Evolutionary conservation across 2,888 invertebrate genomes (phyloP).

Genomic region (Sipha maydis): DNA sequence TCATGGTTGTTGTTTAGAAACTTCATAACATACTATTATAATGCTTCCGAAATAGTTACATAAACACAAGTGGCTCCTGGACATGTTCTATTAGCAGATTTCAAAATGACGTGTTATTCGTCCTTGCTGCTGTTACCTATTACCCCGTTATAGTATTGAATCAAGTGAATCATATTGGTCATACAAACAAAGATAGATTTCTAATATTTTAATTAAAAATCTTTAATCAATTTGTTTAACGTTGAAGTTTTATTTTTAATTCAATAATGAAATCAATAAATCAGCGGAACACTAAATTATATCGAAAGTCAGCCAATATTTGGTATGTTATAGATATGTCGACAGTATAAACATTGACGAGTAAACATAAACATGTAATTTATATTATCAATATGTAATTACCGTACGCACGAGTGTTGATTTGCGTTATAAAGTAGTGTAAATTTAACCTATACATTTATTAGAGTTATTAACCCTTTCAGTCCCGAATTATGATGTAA

Average conservation of each 20-base stretch:
- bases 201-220: not conserved
- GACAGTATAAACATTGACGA: too few relatives aligned
- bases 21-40: constrained; percentile 12
- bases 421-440: not conserved
- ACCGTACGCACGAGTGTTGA: not conserved
- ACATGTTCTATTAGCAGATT: constrained; percentile 35
- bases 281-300: too few relatives aligned
- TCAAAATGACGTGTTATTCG: constrained; percentile 42
- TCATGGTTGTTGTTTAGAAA: constrained; percentile 45
- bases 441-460: too few relatives aligned
- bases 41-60: constrained; percentile 11
- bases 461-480: too few relatives aligned
- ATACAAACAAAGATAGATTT: not conserved
- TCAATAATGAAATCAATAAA: too few relatives aligned
- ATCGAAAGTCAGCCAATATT: too few relatives aligned
- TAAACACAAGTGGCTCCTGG: constrained; percentile 48
- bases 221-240: too few relatives aligned
- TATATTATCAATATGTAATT: not conserved
- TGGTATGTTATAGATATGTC: too few relatives aligned
- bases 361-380: too few relatives aligned
- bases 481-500: too few relatives aligned
- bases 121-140: constrained; percentile 29
- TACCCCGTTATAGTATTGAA: not conserved
- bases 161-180: not conserved
- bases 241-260: too few relatives aligned